Evolutionary conservation across 2,797 vertebrate species (phyloP), one percentile per base, ranked within the genome.

Genomic region (Enteromius thamalakanensis): DNA sequence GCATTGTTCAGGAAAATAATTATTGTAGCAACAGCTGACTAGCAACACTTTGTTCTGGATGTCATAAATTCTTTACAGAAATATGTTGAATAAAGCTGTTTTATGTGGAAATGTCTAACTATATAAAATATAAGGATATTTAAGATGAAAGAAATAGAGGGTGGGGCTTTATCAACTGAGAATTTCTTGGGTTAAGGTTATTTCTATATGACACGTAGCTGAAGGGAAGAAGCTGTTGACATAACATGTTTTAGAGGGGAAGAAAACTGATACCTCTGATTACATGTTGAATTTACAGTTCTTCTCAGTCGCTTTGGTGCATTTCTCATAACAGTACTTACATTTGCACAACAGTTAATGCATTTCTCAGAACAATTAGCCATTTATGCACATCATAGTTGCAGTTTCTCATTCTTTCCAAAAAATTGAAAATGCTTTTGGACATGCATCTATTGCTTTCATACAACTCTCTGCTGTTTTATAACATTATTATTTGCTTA

Each of bases 11-110:
- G 40, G 45, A 26, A 29, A 6, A 21, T n/a, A 32, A n/a, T 78
- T 65, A 78, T 23, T 42, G 47, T 69, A 49, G 76, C 45, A 79
- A 79, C 26, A 65, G 76, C 26, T 12, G 47, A 79, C 29, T 51
- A 34, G n/a, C 49, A 40, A 69, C 64, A 68, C 0, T 53, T 19
- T 17, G 37, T 53, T 51, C 37, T 68, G 21, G n/a, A n/a, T 23
- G 1, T 79, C 3, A 37, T 68, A 4, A 53, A 55, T 67, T 11
- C 42, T 49, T 65, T 32, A 29, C 7, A 71, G 23, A 29, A 17
- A 49, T 34, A 23, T 49, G 29, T 32, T 49, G 6, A 51, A 23
- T 34, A 40, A 19, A 23, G 32, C 72, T 55, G 29, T 65, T 26
- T 11, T 70, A 23, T 6, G 23, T n/a, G 15, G n/a, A 26, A 70